Percentiles rank a stretch among this genome's conserved stretches.
Evolutionary conservation across 2,797 vertebrate genomes (phyloP).

Genomic region (Anolis apletophallus): DNA sequence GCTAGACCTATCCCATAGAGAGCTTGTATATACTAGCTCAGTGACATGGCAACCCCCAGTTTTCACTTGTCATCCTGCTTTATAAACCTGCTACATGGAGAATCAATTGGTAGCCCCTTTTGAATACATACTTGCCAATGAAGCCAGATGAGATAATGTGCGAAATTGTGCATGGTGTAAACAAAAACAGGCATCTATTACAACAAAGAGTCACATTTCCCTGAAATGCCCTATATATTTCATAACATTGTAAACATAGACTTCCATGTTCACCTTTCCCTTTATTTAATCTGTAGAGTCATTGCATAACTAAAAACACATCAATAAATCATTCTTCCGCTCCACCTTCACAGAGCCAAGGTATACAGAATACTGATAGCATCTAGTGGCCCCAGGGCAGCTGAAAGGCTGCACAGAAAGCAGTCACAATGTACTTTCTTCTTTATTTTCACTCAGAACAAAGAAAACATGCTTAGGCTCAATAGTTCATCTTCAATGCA

Average conservation of each 20-base stretch:
- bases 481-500: neutral
- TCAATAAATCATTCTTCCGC: constrained; percentile 48
- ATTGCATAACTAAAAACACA: constrained; percentile 17
- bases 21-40: no score
- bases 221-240: neutral
- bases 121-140: neutral
- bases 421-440: neutral
- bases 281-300: constrained; percentile 11
- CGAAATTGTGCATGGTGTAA: neutral
- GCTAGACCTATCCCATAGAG: no score
- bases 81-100: neutral
- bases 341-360: constrained; percentile 45
- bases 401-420: neutral
- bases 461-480: neutral
- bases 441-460: no score
- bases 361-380: neutral
- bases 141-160: neutral
- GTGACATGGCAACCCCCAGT: no score
- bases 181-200: neutral
- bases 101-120: neutral
- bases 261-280: constrained; percentile 51
- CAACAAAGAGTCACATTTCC: neutral
- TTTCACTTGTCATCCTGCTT: no score
- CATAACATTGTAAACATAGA: constrained; percentile 21
- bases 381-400: neutral